Percentiles rank a stretch among this genome's conserved stretches.
Evolutionary conservation across 1,140 invertebrate species (phyloP).

Genomic region (Papilio aristodemus): DNA sequence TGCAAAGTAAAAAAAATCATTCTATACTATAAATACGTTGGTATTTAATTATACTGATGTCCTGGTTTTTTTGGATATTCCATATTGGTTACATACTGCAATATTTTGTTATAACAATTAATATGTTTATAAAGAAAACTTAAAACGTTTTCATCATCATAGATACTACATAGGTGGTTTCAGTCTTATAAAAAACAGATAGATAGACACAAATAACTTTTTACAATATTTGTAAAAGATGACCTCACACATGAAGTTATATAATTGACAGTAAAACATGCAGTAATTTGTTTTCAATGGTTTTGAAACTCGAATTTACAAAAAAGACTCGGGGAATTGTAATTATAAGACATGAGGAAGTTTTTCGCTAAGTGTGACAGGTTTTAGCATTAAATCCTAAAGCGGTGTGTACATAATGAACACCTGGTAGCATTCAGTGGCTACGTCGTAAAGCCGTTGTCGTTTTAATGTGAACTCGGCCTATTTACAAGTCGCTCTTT

Average conservation of each 20-base stretch:
- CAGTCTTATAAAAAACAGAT: no score
- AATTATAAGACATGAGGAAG: slow-evolving; percentile 3
- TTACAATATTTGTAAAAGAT: no score
- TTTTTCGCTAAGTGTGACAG: slow-evolving; percentile 2
- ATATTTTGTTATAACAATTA: no score
- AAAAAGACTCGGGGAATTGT: not conserved
- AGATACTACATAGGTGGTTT: no score
- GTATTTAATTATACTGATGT: no score
- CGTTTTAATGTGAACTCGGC: slow-evolving; percentile 24
- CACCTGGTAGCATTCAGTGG: slow-evolving; percentile 10
- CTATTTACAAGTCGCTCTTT: slow-evolving; percentile 30
- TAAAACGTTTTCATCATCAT: no score
- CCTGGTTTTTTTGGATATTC: no score
- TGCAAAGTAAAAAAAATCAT: slow-evolving; percentile 5
- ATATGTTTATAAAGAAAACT: no score
- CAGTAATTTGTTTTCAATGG: not conserved
- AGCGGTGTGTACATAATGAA: slow-evolving; percentile 12
- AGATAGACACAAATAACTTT: no score
- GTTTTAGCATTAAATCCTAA: slow-evolving; percentile 20
- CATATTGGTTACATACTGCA: no score
- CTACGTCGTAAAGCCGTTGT: slow-evolving; percentile 11
- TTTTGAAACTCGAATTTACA: not conserved
- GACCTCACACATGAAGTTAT: no score
- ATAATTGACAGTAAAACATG: no score
- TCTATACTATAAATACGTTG: not conserved